Base-by-base conservation (phyloP, 2,888 invertebrate species). In the Cephus pulcher region DNA sequence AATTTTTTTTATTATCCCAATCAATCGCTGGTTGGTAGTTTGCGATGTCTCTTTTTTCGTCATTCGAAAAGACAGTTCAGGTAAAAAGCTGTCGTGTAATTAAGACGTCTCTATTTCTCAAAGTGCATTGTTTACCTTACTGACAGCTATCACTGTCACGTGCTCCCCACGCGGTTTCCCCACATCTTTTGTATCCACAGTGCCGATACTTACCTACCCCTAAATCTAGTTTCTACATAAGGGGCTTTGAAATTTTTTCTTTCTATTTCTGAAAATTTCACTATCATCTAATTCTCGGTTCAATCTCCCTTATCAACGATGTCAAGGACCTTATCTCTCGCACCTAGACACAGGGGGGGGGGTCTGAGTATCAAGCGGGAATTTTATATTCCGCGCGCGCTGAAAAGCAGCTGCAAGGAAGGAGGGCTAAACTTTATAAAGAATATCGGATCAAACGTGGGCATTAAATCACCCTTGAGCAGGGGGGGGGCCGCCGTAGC, bases 101-200 rank as follows among this genome's bases (percentile, higher is more conserved):
- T 89, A 89, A 88, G 89, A 88, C 87, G 86, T 87, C 85, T 86
- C 85, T 37, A 35, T 4, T 37, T 37, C 15, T 15, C 84, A 85
- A 86, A 86, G 85, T 84, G 87, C 86, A 88, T 87, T 88, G 88
- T 88, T 88, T 88, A 88, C 86, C 83, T 82, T 84, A 86, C 87
- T 88, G 88, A 88, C 88, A 88, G 88, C 87, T 88, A 88, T 88
- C 89, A 89, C 87, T 88, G 89, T 88, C 35, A 35, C 35, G 35
- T 35, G 70, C 1, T 3, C 11, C 30, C 70, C 23, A 34, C n/a
- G 69, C 32, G 35, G 37, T 75, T 56, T 70, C n/a, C 70, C 23
- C 12, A 12, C 30, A 12, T 37, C 37, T 33, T n/a, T 23, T 70
- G 12, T 30, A 11, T 23, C 6, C 70, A 30, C 70, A 4, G 1